Percentiles rank a stretch among this genome's conserved stretches.
Evolutionary conservation across 2,113 vertebrate species (phyloP).

Genomic region (Labeo catla): DNA sequence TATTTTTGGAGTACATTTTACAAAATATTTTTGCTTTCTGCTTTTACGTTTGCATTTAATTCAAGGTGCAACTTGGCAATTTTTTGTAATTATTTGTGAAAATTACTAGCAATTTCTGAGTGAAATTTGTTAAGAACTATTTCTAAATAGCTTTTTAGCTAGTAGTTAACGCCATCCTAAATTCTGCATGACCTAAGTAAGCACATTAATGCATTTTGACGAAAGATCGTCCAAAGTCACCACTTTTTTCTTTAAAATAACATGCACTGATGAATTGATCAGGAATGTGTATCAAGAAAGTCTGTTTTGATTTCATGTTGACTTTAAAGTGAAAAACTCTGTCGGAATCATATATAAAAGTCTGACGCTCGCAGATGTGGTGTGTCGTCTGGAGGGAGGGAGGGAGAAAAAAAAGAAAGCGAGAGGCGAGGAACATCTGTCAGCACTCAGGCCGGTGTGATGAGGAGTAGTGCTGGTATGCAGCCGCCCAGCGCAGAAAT

Average conservation of each 20-base stretch:
- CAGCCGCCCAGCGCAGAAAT: constrained; percentile 80
- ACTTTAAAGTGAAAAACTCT: not conserved
- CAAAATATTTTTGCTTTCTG: too few species aligned
- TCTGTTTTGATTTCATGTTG: not conserved
- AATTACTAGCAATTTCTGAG: too few species aligned
- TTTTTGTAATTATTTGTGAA: too few species aligned
- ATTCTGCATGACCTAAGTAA: not conserved
- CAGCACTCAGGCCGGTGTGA: constrained; percentile 89
- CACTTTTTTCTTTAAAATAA: not conserved
- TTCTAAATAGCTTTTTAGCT: not conserved
- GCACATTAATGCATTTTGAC: not conserved
- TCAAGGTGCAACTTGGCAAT: too few species aligned
- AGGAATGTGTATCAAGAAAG: not conserved
- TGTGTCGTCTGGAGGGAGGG: not conserved
- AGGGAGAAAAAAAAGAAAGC: constrained; percentile 1
- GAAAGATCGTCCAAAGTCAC: not conserved
- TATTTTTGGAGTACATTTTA: too few species aligned
- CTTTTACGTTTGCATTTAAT: too few species aligned
- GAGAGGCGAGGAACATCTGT: constrained; percentile 87
- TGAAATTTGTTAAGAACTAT: not conserved
- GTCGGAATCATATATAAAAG: not conserved
- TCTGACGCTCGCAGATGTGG: constrained; percentile 3
- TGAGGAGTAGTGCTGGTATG: constrained; percentile 84
- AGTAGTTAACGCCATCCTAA: not conserved
- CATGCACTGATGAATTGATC: not conserved